A percentile compares a stretch with the other conserved stretches of the same genome.
Conservation (phyloP, 2,888 invertebrate species). For the Euspilapteryx auroguttella region DNA sequence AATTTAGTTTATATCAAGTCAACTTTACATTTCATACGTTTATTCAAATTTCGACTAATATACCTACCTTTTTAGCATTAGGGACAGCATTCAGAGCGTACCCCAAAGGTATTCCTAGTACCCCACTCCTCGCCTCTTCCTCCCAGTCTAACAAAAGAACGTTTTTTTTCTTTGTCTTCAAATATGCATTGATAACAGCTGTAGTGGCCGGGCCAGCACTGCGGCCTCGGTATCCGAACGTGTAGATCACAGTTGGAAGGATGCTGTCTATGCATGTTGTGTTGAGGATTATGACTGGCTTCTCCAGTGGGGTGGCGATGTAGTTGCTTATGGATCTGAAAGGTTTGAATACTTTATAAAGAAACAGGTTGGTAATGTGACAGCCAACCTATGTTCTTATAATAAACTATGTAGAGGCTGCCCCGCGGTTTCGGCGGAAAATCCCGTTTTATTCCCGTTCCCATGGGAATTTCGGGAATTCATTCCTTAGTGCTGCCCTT, state of each 20-base stretch:
- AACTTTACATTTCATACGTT: too few relatives aligned
- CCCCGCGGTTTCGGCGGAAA: too few relatives aligned
- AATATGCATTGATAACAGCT: conserved; percentile 29
- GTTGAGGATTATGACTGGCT: conserved; percentile 16
- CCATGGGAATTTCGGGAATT: too few relatives aligned
- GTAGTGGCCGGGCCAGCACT: conserved; percentile 33
- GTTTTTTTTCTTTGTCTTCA: conserved; percentile 33
- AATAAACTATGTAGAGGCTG: too few relatives aligned
- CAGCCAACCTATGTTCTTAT: too few relatives aligned
- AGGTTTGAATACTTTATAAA: too few relatives aligned
- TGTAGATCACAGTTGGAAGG: conserved; percentile 33
- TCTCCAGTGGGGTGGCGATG: conserved; percentile 17
- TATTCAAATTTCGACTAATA: background rate
- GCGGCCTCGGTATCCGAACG: conserved; percentile 41
- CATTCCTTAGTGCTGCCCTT: too few relatives aligned
- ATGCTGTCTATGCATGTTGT: conserved; percentile 24
- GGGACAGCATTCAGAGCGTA: conserved; percentile 38
- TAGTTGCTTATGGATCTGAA: conserved; percentile 15
- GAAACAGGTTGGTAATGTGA: too few relatives aligned
- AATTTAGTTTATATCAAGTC: too few relatives aligned
- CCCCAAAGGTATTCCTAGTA: conserved; percentile 28
- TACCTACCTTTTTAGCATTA: conserved; percentile 31
- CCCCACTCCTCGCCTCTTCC: conserved; percentile 33
- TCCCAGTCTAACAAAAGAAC: conserved; percentile 46
- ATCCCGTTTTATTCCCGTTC: too few relatives aligned